phyloP scores from a whole-genome alignment of 2,113 vertebrate species.

The Amphiprion ocellaris region DNA sequence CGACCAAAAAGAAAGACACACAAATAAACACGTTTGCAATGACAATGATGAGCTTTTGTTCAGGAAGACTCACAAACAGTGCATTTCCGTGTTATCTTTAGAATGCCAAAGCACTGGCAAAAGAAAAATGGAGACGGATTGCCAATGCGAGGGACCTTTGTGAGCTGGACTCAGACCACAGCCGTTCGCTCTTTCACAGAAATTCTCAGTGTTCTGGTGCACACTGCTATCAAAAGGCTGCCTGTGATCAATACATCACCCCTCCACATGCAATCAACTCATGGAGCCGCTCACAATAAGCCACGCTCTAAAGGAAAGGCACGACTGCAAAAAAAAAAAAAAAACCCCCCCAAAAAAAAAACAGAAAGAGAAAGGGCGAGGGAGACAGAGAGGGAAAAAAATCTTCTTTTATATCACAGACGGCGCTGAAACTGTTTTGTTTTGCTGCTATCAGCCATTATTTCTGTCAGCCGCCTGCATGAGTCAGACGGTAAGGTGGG shows the following conservation, averaged over 20 bases:
- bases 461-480: conserved; percentile 84
- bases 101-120: conserved; percentile 20
- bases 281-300: conserved; percentile 70
- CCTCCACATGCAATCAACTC: conserved; percentile 77
- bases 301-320: conserved; percentile 50
- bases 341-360: background rate
- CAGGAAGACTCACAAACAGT: conserved; percentile 26
- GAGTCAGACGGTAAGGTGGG: conserved; percentile 73
- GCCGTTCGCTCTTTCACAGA: conserved; percentile 59
- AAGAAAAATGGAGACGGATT: conserved; percentile 49
- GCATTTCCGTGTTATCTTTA: conserved; percentile 36
- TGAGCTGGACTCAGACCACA: conserved; percentile 62
- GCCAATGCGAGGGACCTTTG: conserved; percentile 64
- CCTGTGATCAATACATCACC: conserved; percentile 78
- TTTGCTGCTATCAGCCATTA: conserved; percentile 86
- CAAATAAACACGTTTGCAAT: conserved; percentile 23
- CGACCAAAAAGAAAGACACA: background rate
- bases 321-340: background rate
- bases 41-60: conserved; percentile 10
- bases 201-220: conserved; percentile 64
- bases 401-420: conserved; percentile 74
- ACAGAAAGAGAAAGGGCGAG: background rate
- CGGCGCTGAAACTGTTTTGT: conserved; percentile 77
- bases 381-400: background rate
- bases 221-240: conserved; percentile 73